phyloP scores from a whole-genome alignment of 2,888 invertebrate genomes.

The Acanthosepion esculentum region DNA sequence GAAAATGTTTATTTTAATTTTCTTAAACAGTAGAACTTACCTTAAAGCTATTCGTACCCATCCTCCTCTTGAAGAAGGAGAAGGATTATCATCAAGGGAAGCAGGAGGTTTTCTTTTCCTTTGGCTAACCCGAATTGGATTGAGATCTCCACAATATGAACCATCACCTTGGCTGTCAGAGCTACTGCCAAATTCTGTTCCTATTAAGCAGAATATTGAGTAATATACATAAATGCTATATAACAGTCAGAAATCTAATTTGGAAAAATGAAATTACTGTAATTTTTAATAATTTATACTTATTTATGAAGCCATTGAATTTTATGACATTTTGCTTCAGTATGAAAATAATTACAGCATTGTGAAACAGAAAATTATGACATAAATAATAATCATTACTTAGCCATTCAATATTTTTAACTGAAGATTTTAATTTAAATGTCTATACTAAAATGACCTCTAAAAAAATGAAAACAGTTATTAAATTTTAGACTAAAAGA shows the following conservation, averaged over 20 bases:
- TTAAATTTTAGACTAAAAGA: no score
- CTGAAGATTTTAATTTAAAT: no score
- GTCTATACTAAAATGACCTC: no score
- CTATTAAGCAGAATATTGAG: background rate
- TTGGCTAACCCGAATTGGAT: slow-evolving; percentile 57
- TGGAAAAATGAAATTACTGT: background rate
- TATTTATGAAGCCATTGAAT: no score
- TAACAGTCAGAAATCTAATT: background rate
- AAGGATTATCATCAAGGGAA: slow-evolving; percentile 59
- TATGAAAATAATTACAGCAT: no score
- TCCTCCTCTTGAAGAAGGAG: slow-evolving; percentile 57
- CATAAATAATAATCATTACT: no score
- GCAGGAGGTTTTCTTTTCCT: slow-evolving; percentile 65
- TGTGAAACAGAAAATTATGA: no score
- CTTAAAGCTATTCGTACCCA: slow-evolving; percentile 71
- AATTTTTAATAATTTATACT: no score
- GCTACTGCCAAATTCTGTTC: slow-evolving; percentile 52
- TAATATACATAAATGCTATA: background rate
- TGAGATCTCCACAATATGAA: slow-evolving; percentile 49
- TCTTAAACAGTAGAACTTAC: slow-evolving; percentile 63
- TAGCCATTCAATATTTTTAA: no score
- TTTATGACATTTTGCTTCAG: no score
- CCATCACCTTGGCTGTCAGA: slow-evolving; percentile 53
- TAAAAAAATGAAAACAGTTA: no score
- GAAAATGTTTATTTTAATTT: background rate